Percentiles rank a stretch among this genome's conserved stretches.
phyloP scores from a whole-genome alignment of 2,888 invertebrate genomes.

The Hypomecis punctinalis region DNA sequence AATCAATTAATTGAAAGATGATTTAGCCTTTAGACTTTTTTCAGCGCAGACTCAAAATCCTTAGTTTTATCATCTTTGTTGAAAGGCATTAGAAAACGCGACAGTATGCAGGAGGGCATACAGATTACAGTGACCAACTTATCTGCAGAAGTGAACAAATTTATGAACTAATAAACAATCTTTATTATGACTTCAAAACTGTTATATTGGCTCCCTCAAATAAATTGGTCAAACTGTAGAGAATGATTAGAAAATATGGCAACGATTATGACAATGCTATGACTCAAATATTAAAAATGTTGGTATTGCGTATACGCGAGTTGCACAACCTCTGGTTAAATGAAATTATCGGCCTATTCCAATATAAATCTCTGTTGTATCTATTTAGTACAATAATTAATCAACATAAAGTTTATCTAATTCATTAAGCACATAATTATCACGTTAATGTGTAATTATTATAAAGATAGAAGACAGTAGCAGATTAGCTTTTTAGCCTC shows the following conservation, averaged over 20 bases:
- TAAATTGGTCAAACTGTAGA: constrained; percentile 14
- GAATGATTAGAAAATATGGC: constrained; percentile 43
- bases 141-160: not conserved
- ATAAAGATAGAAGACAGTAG: no score
- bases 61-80: no score
- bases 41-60: no score
- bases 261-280: constrained; percentile 52
- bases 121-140: constrained; percentile 7
- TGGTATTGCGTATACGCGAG: constrained; percentile 1
- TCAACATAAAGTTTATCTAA: no score
- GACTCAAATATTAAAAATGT: constrained; percentile 34
- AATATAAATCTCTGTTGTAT: no score
- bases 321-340: not conserved
- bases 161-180: not conserved
- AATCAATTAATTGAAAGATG: no score
- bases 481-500: no score
- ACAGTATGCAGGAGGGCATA: constrained; percentile 38
- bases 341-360: not conserved
- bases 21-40: no score
- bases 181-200: not conserved
- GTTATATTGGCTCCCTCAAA: not conserved
- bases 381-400: no score
- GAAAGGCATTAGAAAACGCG: constrained; percentile 39
- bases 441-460: no score
- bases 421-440: no score